phyloP scores from a whole-genome alignment of 2,113 vertebrate species.

The Delphinus delphis region DNA sequence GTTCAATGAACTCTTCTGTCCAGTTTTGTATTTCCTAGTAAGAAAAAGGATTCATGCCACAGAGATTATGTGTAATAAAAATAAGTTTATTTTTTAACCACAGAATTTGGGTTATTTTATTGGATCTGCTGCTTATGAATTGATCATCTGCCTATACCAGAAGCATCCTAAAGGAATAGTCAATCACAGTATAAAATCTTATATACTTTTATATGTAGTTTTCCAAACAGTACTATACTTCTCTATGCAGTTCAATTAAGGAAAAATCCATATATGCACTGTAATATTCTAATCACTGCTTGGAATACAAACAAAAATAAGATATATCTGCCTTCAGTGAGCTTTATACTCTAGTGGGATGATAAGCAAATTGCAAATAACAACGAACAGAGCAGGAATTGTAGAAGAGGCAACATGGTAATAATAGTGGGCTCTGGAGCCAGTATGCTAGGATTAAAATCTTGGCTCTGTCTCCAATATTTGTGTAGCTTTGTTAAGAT shows the following conservation, averaged over 20 bases:
- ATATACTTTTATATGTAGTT: neutral
- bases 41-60: neutral
- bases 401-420: neutral
- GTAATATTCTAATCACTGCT: neutral
- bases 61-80: neutral
- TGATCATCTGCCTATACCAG: neutral
- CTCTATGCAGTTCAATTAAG: neutral
- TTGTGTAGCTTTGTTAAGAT: neutral
- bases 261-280: neutral
- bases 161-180: neutral
- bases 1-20: neutral
- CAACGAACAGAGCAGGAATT: neutral
- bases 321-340: neutral
- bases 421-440: neutral
- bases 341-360: neutral
- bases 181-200: neutral
- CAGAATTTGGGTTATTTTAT: neutral
- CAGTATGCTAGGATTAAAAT: neutral
- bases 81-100: neutral
- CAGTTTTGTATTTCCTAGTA: neutral
- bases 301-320: neutral
- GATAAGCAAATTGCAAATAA: neutral
- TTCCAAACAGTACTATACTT: neutral
- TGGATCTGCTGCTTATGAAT: neutral
- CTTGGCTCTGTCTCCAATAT: neutral